Evolutionary conservation across 2,797 vertebrate species (phyloP).

Genomic region (Chloroceryle amazona): DNA sequence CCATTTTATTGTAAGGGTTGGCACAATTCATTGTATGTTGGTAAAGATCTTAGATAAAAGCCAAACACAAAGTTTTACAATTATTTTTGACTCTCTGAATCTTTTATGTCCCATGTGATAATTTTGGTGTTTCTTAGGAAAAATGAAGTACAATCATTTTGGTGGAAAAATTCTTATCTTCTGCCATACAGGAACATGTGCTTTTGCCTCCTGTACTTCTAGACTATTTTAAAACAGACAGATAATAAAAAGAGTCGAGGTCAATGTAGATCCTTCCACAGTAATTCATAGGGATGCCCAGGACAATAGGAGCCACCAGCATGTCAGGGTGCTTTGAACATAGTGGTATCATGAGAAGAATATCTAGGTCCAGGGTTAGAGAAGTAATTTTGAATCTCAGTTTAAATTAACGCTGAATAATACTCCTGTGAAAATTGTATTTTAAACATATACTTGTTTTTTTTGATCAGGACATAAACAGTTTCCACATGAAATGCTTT

Average conservation of each 20-base stretch:
- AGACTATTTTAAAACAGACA: background rate
- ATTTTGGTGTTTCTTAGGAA: conserved; percentile 23
- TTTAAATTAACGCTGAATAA: background rate
- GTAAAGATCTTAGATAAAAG: conserved; percentile 74
- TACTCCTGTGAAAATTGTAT: background rate
- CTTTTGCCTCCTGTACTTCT: background rate
- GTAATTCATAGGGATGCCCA: background rate
- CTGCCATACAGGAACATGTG: background rate
- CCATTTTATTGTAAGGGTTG: conserved; percentile 66
- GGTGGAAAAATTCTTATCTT: background rate
- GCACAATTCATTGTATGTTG: conserved; percentile 31
- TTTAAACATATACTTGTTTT: background rate
- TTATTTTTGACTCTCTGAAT: conserved; percentile 57
- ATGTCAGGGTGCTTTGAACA: background rate
- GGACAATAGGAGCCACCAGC: background rate
- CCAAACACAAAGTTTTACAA: conserved; percentile 59
- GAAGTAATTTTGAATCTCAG: background rate
- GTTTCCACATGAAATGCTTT: background rate
- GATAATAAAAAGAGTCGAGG: background rate
- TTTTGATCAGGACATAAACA: background rate
- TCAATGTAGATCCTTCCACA: background rate
- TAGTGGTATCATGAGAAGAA: background rate
- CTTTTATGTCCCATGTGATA: conserved; percentile 23
- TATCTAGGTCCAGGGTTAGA: background rate
- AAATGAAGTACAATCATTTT: conserved; percentile 23